Base-by-base conservation (phyloP, 2,113 vertebrate genomes). In the Scartelaos histophorus region DNA sequence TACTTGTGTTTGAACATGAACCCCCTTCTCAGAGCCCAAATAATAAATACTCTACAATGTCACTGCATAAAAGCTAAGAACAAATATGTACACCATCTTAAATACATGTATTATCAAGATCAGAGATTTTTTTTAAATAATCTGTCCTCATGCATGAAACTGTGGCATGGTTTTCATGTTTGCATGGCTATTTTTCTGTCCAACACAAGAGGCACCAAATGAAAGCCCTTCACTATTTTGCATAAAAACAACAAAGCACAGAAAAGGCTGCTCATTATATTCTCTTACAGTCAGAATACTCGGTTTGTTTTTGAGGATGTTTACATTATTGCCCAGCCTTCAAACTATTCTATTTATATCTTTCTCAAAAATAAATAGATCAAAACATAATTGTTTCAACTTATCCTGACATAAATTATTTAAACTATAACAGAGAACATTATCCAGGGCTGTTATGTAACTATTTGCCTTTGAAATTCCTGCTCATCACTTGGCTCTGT, bases 161-260 rank as follows among this genome's bases (percentile, higher is more conserved):
- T 87, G 56, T 25, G 79, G 86, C 86, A 85, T 88, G 88, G 56
- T 79, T 73, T 76, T 78, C 67, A 71, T 85, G 88, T 89, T 76
- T 90, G 90, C 89, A 91, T 90, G 91, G 72, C 82, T 87, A 69
- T 77, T 74, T 49, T 73, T 71, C 70, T 80, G 43, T 67, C 66
- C 53, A 62, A n/a, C 0, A 56, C 19, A 47, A 35, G 25, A 15
- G 58, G 66, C 53, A 35, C 47, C 1, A 54, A n/a, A 54, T 21
- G 19, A 1, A n/a, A 29, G 19, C 19, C 69, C 43, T 38, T 51
- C 10, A 71, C 21, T 16, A 5, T 7, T 25, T 51, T 49, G 13
- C 16, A 15, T 47, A 38, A 68, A 80, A 54, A 73, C 64, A 76
- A 9, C 6, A 74, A 2, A 19, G 21, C n/a, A 56, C 19, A 56